Base-by-base conservation (phyloP, 35 echinoderm and acorn worm species). In the Anneissia japonica region DNA sequence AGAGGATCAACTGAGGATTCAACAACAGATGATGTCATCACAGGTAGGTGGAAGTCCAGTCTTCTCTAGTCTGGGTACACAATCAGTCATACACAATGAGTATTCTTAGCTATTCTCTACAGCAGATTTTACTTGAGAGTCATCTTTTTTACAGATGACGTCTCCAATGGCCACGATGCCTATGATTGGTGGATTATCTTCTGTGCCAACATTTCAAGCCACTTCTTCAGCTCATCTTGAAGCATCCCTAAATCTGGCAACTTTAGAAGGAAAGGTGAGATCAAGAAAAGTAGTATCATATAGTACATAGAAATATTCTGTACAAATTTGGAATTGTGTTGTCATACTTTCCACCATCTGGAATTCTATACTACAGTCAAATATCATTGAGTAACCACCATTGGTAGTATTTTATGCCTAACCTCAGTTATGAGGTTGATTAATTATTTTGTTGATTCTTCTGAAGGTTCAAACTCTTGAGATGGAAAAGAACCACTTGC, bases 21-120 rank as follows among this genome's bases (percentile, higher is more conserved):
- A 81, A 81, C 35, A 81, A 32, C 35, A 81, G 36, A 29, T 81
- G 34, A 37, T 81, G 79, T 38, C 35, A 81, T 38, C 34, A 81
- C 35, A 40, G 36, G 79, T 81, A 35, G 7, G 74, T 76, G 11
- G n/a, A n/a, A n/a, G 11, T 56, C 46, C 46, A 13, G 11, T 56
- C 26, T 56, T 13, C 11, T 56, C 11, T 11, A 13, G 46, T 56
- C 26, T 56, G 46, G 46, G 11, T 56, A 13, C 26, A 11, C 11
- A 13, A 13, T 56, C 46, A 56, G 26, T 13, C n/a, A n/a, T n/a
- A n/a, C n/a, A n/a, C n/a, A n/a, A n/a, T n/a, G n/a, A n/a, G n/a
- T n/a, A n/a, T n/a, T 11, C 26, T 56, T 56, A 56, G 11, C 11
- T 56, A 11, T 26, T 13, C 11, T 56, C 26, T 56, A 13, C 11